These are phyloP conservation scores for Apis florea DNA, from an alignment of 1,140 invertebrate species.

Conservation along the genomic window DNA sequence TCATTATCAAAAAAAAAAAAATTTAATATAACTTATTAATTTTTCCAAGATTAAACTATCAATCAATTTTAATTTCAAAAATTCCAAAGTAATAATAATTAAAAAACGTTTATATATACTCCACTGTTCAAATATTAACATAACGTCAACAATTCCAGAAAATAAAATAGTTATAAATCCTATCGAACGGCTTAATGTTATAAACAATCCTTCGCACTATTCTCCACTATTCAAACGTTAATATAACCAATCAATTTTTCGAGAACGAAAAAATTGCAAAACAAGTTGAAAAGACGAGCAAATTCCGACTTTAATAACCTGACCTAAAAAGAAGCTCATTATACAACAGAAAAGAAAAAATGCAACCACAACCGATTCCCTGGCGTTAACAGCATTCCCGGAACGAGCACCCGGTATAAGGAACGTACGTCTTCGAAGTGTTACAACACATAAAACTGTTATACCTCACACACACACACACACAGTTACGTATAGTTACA, in stretches of 20 bases:
- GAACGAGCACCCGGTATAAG: slow-evolving; percentile 44
- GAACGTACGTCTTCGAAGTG: slow-evolving; percentile 54
- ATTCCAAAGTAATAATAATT: too few relatives aligned
- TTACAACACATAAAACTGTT: slow-evolving; percentile 46
- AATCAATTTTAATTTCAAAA: too few relatives aligned
- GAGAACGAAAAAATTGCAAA: background rate
- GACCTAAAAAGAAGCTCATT: background rate
- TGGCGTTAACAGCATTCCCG: slow-evolving; percentile 12
- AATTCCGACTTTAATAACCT: background rate
- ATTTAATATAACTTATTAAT: too few relatives aligned
- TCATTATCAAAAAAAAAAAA: too few relatives aligned
- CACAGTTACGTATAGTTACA: slow-evolving; percentile 4
- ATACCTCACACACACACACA: slow-evolving; percentile 24
- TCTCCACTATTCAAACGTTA: background rate
- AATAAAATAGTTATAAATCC: too few relatives aligned
- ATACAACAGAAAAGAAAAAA: background rate
- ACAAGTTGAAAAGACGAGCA: background rate
- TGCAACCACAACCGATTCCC: background rate
- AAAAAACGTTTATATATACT: too few relatives aligned
- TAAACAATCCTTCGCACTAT: too few relatives aligned
- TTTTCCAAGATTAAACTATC: too few relatives aligned
- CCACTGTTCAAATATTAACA: too few relatives aligned
- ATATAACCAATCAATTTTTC: background rate
- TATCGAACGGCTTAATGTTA: too few relatives aligned
- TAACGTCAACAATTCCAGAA: too few relatives aligned